phyloP scores from a whole-genome alignment of 2,113 vertebrate species.

The Labrus mixtus region DNA sequence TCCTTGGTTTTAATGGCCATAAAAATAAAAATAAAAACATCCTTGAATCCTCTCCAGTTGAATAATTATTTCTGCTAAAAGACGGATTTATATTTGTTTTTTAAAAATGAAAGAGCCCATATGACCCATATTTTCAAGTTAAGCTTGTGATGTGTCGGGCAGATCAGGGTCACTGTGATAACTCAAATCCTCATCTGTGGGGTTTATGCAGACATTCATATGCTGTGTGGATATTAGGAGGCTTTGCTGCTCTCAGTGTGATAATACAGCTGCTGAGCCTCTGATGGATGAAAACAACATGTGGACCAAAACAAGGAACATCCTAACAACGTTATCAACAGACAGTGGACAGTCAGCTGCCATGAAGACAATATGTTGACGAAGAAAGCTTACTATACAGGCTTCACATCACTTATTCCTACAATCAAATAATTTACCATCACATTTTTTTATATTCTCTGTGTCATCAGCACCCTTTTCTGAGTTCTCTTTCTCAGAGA shows the following conservation, averaged over 20 bases:
- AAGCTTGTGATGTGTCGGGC: not conserved
- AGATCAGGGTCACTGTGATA: slow-evolving; percentile 48
- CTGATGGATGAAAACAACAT: slow-evolving; percentile 36
- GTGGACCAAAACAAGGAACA: not conserved
- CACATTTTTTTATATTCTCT: no score
- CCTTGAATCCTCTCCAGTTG: not conserved
- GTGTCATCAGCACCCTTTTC: no score
- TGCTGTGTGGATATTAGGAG: slow-evolving; percentile 7
- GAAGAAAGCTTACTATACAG: not conserved
- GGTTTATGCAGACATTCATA: slow-evolving; percentile 5
- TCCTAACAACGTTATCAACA: not conserved
- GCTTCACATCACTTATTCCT: not conserved
- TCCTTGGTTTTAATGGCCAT: not conserved
- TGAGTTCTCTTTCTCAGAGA: no score
- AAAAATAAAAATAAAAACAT: slow-evolving; percentile 8
- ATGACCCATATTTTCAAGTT: slow-evolving; percentile 49
- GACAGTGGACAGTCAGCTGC: not conserved
- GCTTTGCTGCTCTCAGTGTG: slow-evolving; percentile 14
- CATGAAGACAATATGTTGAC: slow-evolving; percentile 1
- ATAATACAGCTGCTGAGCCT: slow-evolving; percentile 25
- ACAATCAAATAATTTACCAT: not conserved
- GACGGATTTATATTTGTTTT: slow-evolving; percentile 8
- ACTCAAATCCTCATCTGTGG: slow-evolving; percentile 17
- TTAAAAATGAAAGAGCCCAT: not conserved
- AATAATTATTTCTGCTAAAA: slow-evolving; percentile 4